Evolutionary conservation across 2,888 invertebrate genomes (phyloP).

Genomic region (Dorcus parallelipipedus): DNA sequence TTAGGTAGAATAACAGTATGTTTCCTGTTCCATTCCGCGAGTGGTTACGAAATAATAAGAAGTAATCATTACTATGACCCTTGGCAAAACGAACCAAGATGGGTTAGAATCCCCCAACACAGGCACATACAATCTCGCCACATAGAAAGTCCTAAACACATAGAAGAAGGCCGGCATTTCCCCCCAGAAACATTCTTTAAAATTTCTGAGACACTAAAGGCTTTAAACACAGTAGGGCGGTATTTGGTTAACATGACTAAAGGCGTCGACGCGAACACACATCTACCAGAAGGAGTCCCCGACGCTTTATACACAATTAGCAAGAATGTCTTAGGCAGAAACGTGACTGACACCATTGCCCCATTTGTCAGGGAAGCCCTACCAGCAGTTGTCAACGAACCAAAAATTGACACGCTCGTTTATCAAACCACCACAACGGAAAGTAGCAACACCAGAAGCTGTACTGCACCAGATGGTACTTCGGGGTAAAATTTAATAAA

Average conservation of each 20-base stretch:
- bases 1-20: background rate
- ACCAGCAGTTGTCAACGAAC: conserved; percentile 29
- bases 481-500: conserved; percentile 53
- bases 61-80: conserved; percentile 21
- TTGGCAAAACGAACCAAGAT: conserved; percentile 32
- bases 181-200: conserved; percentile 49
- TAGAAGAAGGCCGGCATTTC: conserved; percentile 42
- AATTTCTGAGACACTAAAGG: conserved; percentile 66
- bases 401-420: conserved; percentile 1
- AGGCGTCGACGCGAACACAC: conserved; percentile 44
- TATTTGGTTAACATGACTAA: conserved; percentile 80
- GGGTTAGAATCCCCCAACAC: conserved; percentile 35
- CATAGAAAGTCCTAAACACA: conserved; percentile 23
- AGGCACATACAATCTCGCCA: conserved; percentile 22
- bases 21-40: background rate
- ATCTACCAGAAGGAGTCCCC: conserved; percentile 58
- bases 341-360: conserved; percentile 77
- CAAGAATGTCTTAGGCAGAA: conserved; percentile 73
- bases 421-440: conserved; percentile 30
- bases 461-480: conserved; percentile 78
- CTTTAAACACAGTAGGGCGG: conserved; percentile 81
- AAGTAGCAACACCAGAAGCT: conserved; percentile 57
- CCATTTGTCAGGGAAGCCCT: conserved; percentile 60
- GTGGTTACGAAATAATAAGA: background rate
- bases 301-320: conserved; percentile 76